These are phyloP conservation scores for Oceanites oceanicus DNA, from an alignment of 2,113 vertebrate species.

Conservation along the genomic window DNA sequence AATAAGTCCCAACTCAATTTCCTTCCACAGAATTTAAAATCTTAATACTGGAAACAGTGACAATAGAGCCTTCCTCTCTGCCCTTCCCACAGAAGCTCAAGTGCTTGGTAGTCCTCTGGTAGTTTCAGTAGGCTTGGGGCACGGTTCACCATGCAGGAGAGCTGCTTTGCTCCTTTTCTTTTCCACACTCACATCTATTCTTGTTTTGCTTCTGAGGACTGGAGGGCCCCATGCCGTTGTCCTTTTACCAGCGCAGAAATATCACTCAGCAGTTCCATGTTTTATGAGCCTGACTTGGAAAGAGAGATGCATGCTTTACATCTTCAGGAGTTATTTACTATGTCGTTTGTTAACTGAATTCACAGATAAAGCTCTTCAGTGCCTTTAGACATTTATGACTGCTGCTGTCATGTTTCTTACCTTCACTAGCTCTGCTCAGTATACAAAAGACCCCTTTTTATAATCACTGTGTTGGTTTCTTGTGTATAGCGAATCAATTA, in stretches of 20 bases:
- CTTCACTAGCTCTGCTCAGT: background rate
- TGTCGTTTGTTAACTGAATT: background rate
- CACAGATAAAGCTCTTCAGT: background rate
- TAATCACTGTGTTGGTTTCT: background rate
- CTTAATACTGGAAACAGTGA: background rate
- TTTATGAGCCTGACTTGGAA: background rate
- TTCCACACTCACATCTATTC: background rate
- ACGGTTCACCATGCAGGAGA: background rate
- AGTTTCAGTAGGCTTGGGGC: background rate
- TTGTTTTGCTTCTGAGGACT: background rate
- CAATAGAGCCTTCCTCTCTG: background rate
- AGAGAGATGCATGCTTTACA: background rate
- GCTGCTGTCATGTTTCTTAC: background rate
- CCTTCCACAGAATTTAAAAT: background rate
- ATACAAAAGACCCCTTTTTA: background rate
- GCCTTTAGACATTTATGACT: conserved; percentile 13
- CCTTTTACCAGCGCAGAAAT: background rate
- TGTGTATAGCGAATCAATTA: background rate
- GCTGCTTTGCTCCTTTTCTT: background rate
- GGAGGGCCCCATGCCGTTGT: background rate
- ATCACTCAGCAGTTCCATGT: background rate
- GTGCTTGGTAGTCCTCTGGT: background rate
- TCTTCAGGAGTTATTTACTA: background rate
- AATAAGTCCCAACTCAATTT: background rate
- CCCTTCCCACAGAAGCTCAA: background rate